phyloP scores from a whole-genome alignment of 2,113 vertebrate species.

The Gnathonemus longibarbis region DNA sequence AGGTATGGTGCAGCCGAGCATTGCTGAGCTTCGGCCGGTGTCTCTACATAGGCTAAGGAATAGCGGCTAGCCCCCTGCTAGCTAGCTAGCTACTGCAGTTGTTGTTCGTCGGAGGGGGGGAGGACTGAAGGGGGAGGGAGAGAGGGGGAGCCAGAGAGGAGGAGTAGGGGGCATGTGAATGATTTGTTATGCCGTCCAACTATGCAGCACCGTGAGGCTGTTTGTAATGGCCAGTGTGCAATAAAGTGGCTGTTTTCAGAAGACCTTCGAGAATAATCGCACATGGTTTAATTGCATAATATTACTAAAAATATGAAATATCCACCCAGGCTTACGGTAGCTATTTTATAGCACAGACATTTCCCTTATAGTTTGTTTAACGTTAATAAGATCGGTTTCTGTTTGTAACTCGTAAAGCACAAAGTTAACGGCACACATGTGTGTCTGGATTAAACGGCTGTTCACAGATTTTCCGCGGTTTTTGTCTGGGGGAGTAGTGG shows the following conservation, averaged over 20 bases:
- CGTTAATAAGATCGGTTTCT: background rate
- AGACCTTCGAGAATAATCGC: background rate
- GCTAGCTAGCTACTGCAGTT: conserved; percentile 16
- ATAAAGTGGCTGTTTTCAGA: background rate
- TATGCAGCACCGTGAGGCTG: background rate
- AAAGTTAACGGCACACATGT: background rate
- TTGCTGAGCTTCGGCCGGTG: background rate
- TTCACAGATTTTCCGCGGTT: background rate
- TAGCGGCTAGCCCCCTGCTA: background rate
- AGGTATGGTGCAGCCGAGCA: conserved; percentile 61
- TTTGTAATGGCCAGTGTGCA: background rate
- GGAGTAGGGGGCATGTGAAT: background rate
- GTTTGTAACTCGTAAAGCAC: background rate
- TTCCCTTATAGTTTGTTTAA: background rate
- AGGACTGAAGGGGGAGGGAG: background rate
- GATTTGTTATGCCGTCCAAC: background rate
- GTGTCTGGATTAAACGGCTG: background rate
- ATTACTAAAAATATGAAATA: background rate
- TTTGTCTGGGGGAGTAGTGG: background rate
- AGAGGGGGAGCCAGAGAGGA: background rate
- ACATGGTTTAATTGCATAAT: background rate
- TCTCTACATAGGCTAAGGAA: background rate
- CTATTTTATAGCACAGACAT: background rate
- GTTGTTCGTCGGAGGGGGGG: conserved; percentile 12
- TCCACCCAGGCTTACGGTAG: background rate